Percentiles rank a stretch among this genome's conserved stretches.
phyloP scores from a whole-genome alignment of 2,888 invertebrate genomes.

The Drymonia ruficornis region DNA sequence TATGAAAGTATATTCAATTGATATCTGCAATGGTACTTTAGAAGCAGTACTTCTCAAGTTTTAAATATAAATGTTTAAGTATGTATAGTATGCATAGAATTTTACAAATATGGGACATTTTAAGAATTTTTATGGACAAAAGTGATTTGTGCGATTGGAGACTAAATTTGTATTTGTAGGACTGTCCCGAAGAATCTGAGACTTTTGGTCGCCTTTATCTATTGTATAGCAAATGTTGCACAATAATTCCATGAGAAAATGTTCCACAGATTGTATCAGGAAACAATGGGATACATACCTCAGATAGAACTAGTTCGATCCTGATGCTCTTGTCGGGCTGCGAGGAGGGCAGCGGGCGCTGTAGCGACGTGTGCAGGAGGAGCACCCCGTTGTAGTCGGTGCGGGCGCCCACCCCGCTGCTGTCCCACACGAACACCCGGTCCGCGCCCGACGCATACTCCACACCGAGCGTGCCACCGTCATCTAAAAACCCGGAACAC shows the following conservation, averaged over 20 bases:
- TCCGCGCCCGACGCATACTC: slow-evolving; percentile 92
- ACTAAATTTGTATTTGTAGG: no score
- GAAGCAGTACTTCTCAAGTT: no score
- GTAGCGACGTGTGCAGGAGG: slow-evolving; percentile 94
- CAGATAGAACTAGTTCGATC: slow-evolving; percentile 94
- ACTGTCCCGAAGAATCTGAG: no score
- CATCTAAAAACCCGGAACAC: slow-evolving; percentile 78
- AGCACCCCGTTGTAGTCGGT: slow-evolving; percentile 96
- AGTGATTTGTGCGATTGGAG: no score
- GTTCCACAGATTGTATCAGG: neutral
- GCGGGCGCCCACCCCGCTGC: slow-evolving; percentile 91
- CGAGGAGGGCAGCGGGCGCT: slow-evolving; percentile 91
- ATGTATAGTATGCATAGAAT: no score
- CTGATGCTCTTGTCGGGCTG: slow-evolving; percentile 90
- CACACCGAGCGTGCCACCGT: slow-evolving; percentile 87
- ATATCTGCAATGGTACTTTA: no score
- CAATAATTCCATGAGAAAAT: slow-evolving; percentile 6
- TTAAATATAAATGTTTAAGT: no score
- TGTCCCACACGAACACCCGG: slow-evolving; percentile 93
- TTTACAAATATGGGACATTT: no score
- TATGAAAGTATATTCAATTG: no score
- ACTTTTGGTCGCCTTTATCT: neutral
- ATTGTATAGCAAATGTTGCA: slow-evolving; percentile 7
- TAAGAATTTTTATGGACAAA: no score
- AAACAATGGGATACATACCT: slow-evolving; percentile 80